phyloP scores from a whole-genome alignment of 2,113 vertebrate genomes.

The Lathamus discolor region DNA sequence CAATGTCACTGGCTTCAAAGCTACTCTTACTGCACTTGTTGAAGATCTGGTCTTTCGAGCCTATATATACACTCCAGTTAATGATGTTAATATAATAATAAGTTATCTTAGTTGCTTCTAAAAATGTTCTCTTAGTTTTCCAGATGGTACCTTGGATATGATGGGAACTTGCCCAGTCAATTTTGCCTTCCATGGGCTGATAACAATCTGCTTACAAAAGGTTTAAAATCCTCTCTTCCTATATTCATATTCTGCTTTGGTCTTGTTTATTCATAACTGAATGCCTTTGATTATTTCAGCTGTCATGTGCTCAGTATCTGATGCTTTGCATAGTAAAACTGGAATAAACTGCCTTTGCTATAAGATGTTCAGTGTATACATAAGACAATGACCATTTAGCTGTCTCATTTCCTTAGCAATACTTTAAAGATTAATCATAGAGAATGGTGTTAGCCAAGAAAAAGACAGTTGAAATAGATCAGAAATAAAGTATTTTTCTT shows the following conservation, averaged over 20 bases:
- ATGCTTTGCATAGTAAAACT: not conserved
- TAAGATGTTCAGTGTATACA: not conserved
- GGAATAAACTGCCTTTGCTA: not conserved
- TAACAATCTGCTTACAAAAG: conserved; percentile 12
- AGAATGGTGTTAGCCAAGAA: not conserved
- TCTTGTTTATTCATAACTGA: conserved; percentile 6
- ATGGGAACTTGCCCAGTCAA: not conserved
- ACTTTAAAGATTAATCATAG: conserved; percentile 9
- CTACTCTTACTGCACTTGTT: not conserved
- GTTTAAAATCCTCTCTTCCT: not conserved
- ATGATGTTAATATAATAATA: not conserved
- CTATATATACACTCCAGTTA: not conserved
- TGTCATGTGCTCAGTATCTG: not conserved
- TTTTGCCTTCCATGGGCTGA: conserved; percentile 6
- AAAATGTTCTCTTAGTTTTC: not conserved
- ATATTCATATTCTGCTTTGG: conserved; percentile 1
- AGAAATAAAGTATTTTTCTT: not conserved
- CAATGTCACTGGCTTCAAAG: not conserved
- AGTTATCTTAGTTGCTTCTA: not conserved
- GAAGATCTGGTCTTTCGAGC: not conserved
- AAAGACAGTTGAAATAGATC: not conserved
- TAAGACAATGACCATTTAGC: not conserved
- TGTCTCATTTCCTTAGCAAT: conserved; percentile 10
- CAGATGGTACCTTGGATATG: not conserved
- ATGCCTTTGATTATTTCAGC: conserved; percentile 37